Conservation (phyloP, 2,797 vertebrate genomes). For the Pseudochaenichthys georgianus region DNA sequence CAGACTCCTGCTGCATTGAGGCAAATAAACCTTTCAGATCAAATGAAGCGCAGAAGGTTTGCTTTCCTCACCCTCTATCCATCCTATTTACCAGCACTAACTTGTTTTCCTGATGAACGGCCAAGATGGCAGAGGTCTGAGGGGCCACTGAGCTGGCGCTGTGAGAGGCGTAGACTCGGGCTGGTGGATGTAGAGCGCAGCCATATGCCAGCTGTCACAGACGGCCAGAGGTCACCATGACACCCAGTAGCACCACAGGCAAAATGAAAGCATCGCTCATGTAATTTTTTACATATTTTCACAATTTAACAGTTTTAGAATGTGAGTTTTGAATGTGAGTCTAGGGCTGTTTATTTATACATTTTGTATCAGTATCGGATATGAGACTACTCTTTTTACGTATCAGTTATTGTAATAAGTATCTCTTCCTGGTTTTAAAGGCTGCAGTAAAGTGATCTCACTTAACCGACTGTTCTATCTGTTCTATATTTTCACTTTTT, state of each 20-base stretch:
- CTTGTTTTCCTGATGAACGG: constrained; percentile 66
- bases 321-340: not conserved
- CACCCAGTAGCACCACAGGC: constrained; percentile 23
- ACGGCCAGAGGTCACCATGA: constrained; percentile 61
- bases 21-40: constrained; percentile 51
- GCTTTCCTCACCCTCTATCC: constrained; percentile 42
- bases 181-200: constrained; percentile 58
- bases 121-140: constrained; percentile 69
- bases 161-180: constrained; percentile 55
- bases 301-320: not conserved
- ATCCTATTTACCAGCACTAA: constrained; percentile 71
- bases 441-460: too few relatives aligned
- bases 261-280: not conserved
- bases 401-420: too few relatives aligned
- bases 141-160: constrained; percentile 60
- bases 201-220: constrained; percentile 75
- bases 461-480: too few relatives aligned
- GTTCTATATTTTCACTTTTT: too few relatives aligned
- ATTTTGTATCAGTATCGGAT: too few relatives aligned
- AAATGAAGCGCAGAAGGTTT: constrained; percentile 17
- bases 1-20: constrained; percentile 17
- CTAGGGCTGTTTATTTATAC: too few relatives aligned
- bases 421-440: too few relatives aligned
- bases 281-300: not conserved
- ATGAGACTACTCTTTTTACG: too few relatives aligned